Percentiles rank a stretch among this genome's conserved stretches.
Evolutionary conservation across 2,888 invertebrate genomes (phyloP).

Genomic region (Coecobrya sp.): DNA sequence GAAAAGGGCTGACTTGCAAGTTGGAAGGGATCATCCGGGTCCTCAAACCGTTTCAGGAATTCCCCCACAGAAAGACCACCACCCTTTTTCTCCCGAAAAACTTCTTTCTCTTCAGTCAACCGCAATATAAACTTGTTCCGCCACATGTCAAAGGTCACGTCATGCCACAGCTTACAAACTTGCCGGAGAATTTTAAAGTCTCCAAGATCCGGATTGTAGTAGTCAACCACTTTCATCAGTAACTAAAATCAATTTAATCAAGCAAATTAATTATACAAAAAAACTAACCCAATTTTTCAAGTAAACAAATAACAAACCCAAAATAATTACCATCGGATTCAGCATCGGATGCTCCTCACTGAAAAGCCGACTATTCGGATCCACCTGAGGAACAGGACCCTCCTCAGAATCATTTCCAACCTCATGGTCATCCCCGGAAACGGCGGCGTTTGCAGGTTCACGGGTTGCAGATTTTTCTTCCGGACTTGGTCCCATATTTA

Average conservation of each 20-base stretch:
- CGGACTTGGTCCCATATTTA: no score
- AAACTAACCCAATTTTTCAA: no score
- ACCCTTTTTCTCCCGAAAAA: background rate
- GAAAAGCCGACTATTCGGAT: background rate
- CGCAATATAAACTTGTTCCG: background rate
- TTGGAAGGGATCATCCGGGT: slow-evolving; percentile 7
- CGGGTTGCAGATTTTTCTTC: no score
- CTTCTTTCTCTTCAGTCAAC: background rate
- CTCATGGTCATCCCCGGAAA: background rate
- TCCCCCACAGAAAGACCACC: background rate
- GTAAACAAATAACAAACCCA: background rate
- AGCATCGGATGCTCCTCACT: background rate
- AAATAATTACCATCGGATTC: background rate
- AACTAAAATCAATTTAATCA: background rate
- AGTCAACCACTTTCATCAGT: background rate
- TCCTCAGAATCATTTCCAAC: background rate
- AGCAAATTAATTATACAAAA: background rate
- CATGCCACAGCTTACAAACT: background rate
- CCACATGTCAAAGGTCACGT: slow-evolving; percentile 5
- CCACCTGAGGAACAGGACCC: background rate
- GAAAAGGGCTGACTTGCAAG: background rate
- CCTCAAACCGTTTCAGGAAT: background rate
- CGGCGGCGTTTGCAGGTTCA: no score
- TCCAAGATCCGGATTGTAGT: background rate
- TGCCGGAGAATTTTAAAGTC: background rate